Evolutionary conservation across 2,113 vertebrate genomes (phyloP), one percentile per base, ranked within the genome.

Genomic region (Gallinago paraguaiae): DNA sequence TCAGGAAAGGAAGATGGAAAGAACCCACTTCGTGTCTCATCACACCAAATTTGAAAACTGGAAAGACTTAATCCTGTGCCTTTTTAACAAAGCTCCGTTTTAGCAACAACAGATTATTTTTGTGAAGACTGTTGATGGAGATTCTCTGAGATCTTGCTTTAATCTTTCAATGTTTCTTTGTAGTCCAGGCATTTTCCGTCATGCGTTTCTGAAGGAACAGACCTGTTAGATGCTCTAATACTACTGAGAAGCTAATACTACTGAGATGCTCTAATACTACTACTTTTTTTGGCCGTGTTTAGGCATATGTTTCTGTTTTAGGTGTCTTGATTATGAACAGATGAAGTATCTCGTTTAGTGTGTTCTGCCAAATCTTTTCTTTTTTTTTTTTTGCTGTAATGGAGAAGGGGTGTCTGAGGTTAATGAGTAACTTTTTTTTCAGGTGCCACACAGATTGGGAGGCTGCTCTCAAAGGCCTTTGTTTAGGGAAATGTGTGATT

Each of bases 41-140:
- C 48, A 43, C 37, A 33, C 8, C 33, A 24, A 37, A 56, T 24
- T 22, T 72, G 50, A 57, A 67, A 80, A 57, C 9, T 31, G 22
- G 59, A 57, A 48, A 56, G 35, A 27, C n/a, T 63, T 56, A 76
- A 51, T 63, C 43, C 25, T 0, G 0, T 67, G 60, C 45, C 46
- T 91, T 79, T 71, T 78, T 46, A 59, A 37, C 31, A 67, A 56
- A 84, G 31, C 22, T 63, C 51, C 18, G 5, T 65, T 85, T 14
- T 82, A 77, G 59, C 48, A 86, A 17, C 22, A 63, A 33, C 35
- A 60, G 37, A 22, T 37, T 68, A 17, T 69, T 80, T 90, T 64
- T 22, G 17, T 60, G 13, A 60, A 18, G 67, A 18, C 6, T 69
- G 35, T 37, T 61, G 18, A 28, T 2, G 0, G 33, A 68, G 18